These are phyloP conservation scores for Apodemia zela DNA, from an alignment of 2,888 invertebrate species.

Conservation along the genomic window DNA sequence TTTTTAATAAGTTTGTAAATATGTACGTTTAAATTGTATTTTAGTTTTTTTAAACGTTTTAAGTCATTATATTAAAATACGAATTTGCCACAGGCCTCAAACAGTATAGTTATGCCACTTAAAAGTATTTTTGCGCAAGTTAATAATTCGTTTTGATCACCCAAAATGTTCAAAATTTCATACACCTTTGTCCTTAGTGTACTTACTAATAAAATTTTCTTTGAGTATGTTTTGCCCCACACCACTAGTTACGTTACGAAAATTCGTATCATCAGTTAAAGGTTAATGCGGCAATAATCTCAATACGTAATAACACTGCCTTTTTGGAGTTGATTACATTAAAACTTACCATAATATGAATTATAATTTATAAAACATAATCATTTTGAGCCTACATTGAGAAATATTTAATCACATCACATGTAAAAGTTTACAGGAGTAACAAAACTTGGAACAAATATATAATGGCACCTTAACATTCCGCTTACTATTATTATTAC, in stretches of 20 bases:
- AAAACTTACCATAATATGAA: constrained; percentile 1
- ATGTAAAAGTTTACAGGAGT: constrained; percentile 34
- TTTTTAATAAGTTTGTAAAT: too few relatives aligned
- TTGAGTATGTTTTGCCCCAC: background rate
- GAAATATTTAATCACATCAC: constrained; percentile 4
- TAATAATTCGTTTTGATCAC: too few relatives aligned
- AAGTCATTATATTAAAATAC: too few relatives aligned
- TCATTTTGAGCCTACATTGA: constrained; percentile 16
- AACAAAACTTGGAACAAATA: constrained; percentile 63
- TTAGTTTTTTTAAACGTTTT: too few relatives aligned
- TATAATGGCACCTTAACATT: constrained; percentile 76
- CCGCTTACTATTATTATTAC: constrained; percentile 50
- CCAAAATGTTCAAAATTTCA: too few relatives aligned
- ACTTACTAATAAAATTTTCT: background rate
- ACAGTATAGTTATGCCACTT: too few relatives aligned
- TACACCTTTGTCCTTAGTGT: too few relatives aligned
- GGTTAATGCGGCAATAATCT: background rate
- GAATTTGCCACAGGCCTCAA: too few relatives aligned
- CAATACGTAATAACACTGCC: constrained; percentile 1
- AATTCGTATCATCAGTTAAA: background rate
- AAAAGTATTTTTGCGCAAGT: too few relatives aligned
- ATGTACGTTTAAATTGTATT: too few relatives aligned
- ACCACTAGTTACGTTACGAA: background rate
- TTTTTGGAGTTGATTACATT: constrained; percentile 8
- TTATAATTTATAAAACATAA: background rate